These are phyloP conservation scores for Apamea epomidion DNA, from an alignment of 2,888 invertebrate species.

Conservation along the genomic window DNA sequence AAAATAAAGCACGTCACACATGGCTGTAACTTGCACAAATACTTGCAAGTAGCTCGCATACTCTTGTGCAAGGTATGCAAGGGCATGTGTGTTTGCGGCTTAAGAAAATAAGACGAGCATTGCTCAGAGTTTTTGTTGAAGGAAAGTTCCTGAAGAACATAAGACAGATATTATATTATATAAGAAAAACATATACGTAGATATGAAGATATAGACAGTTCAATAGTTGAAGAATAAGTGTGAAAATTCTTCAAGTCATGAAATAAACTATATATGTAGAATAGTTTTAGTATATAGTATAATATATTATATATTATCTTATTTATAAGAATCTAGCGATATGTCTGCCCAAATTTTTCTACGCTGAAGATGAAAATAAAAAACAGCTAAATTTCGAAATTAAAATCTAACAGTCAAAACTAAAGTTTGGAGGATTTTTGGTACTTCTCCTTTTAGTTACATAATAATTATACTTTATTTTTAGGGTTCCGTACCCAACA, in stretches of 20 bases:
- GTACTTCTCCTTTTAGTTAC: constrained; percentile 41
- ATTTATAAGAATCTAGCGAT: constrained; percentile 86
- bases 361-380: constrained; percentile 79
- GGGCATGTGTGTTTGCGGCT: background rate
- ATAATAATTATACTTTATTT: constrained; percentile 21
- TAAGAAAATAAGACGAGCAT: constrained; percentile 3
- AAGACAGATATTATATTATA: background rate
- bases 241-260: constrained; percentile 67
- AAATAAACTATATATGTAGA: constrained; percentile 74
- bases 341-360: constrained; percentile 88
- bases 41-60: background rate
- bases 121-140: constrained; percentile 20
- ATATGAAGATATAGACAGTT: constrained; percentile 13
- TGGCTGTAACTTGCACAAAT: background rate
- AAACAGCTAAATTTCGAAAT: constrained; percentile 78
- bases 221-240: constrained; percentile 60
- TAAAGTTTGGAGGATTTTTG: constrained; percentile 50
- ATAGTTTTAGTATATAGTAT: constrained; percentile 73
- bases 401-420: constrained; percentile 67
- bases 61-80: background rate
- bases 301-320: constrained; percentile 80
- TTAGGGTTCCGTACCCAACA: background rate
- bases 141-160: background rate
- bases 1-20: constrained; percentile 4
- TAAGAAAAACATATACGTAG: background rate